These are phyloP conservation scores for Scartelaos histophorus DNA, from an alignment of 2,113 vertebrate genomes.

Conservation along the genomic window DNA sequence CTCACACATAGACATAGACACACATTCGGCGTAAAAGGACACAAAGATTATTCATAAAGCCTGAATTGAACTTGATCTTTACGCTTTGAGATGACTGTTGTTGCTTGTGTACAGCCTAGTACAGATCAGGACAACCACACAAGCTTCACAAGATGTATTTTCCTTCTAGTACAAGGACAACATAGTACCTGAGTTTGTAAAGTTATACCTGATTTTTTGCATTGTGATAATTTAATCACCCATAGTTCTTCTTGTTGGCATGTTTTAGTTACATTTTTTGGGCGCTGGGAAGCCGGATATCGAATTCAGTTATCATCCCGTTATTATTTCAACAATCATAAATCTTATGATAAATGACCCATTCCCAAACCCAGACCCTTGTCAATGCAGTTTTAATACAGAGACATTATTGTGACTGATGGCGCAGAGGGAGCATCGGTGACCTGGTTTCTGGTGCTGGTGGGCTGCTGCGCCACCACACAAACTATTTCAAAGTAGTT, in stretches of 20 bases:
- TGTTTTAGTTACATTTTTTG: slow-evolving; percentile 12
- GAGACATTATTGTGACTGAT: slow-evolving; percentile 50
- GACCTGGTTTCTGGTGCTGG: slow-evolving; percentile 29
- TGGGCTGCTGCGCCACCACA: slow-evolving; percentile 8
- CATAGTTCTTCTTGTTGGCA: background rate
- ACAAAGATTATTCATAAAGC: too few relatives aligned
- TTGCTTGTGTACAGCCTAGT: too few relatives aligned
- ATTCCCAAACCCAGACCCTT: slow-evolving; percentile 34
- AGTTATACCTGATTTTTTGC: background rate
- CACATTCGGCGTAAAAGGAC: too few relatives aligned
- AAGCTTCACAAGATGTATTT: background rate
- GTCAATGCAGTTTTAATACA: slow-evolving; percentile 33
- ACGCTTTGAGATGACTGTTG: too few relatives aligned
- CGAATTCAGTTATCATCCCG: slow-evolving; percentile 5
- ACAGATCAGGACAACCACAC: background rate
- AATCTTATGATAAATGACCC: slow-evolving; percentile 48
- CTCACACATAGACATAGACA: too few relatives aligned
- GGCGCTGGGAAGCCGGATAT: slow-evolving; percentile 9
- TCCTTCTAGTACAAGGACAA: background rate
- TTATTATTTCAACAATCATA: slow-evolving; percentile 18
- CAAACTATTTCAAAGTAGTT: slow-evolving; percentile 1
- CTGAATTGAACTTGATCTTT: too few relatives aligned
- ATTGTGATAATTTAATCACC: background rate
- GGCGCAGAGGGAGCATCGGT: slow-evolving; percentile 23
- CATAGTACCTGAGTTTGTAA: background rate